Evolutionary conservation across 2,113 vertebrate species (phyloP), one percentile per base, ranked within the genome.

Genomic region (Notechis scutatus): DNA sequence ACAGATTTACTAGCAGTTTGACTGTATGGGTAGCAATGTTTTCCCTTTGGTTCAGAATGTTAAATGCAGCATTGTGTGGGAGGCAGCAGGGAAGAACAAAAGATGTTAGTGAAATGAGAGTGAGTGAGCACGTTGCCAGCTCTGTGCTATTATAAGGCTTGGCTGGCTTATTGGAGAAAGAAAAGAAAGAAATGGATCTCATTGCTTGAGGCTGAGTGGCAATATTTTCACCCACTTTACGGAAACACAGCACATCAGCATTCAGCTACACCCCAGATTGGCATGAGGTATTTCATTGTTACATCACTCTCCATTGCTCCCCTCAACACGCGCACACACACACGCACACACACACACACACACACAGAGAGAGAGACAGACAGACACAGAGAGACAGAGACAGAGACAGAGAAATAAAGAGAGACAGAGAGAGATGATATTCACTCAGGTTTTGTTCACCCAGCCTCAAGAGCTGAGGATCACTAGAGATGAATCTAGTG

Each of bases 41-140:
- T 81, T 93, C 90, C 92, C 59, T n/a, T 85, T 92, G 29, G 92
- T 90, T 94, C 2, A 0, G 8, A 0, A 18, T 0, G 55, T 90
- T 94, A 93, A 95, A 95, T 95, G 94, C 93, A 94, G 94, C 92
- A 93, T 85, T 1, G 18, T 54, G 94, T 94, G 94, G 94, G 95
- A 95, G 94, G 87, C 14, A 0, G 0, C 4, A 91, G 92, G 92
- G 95, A 96, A 95, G 93, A 94, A 85, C 20, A 47, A 94, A 26
- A 61, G 34, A 0, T 61, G 21, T 54, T 23, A 29, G 93, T 88
- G 56, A 92, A 94, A 81, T 90, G 92, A 95, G 87, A 29, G 56
- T 23, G 52, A 61, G 1, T 29, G 69, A 90, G 90, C 86, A 5
- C 14, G 5, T 89, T 64, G 34, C 42, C 12, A 91, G 88, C 93